Conservation (phyloP, 2,888 invertebrate species). For the Eucriotettix oculatus region DNA sequence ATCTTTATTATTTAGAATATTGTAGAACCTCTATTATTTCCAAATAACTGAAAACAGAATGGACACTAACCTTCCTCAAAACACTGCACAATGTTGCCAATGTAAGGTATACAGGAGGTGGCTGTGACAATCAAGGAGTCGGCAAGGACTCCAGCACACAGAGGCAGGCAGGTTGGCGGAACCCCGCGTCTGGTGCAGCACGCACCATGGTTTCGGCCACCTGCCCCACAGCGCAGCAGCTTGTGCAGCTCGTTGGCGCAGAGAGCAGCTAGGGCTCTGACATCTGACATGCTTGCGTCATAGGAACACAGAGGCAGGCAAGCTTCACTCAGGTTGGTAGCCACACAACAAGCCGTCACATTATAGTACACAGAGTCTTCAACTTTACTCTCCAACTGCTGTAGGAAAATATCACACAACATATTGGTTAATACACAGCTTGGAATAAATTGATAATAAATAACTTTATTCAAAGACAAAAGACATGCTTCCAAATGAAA, state of each 20-base stretch:
- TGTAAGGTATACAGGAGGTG: constrained; percentile 59
- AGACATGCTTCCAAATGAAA: no score
- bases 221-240: constrained; percentile 42
- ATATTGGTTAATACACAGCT: no score
- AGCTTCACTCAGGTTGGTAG: constrained; percentile 45
- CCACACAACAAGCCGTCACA: constrained; percentile 60
- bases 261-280: constrained; percentile 51
- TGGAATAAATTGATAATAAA: no score
- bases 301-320: constrained; percentile 69
- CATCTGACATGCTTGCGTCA: constrained; percentile 65
- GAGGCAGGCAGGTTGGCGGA: constrained; percentile 44
- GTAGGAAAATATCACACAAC: not conserved
- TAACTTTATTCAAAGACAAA: no score
- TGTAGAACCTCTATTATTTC: no score
- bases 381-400: constrained; percentile 41
- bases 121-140: constrained; percentile 39
- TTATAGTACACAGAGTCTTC: constrained; percentile 50
- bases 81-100: constrained; percentile 71
- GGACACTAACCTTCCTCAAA: constrained; percentile 56
- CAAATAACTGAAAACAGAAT: not conserved
- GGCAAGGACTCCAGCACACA: constrained; percentile 52
- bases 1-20: no score
- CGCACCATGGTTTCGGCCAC: constrained; percentile 54
- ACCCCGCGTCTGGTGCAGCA: constrained; percentile 63
- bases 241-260: constrained; percentile 65